Evolutionary conservation across 1,140 invertebrate species (phyloP).

Genomic region (Triops longicaudatus): DNA sequence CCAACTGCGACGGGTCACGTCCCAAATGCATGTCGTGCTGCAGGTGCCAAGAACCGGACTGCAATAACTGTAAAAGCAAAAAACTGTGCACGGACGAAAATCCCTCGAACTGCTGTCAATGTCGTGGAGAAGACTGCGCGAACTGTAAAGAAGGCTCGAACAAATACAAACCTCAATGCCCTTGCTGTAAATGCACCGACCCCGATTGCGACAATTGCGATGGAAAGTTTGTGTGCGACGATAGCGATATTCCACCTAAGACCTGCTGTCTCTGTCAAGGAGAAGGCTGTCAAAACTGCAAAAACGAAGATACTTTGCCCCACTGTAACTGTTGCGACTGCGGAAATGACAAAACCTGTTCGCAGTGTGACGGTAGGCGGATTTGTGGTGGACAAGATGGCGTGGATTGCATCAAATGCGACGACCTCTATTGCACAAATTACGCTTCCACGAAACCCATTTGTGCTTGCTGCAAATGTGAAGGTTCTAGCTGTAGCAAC

Average conservation of each 20-base stretch:
- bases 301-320: too few relatives aligned
- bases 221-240: too few relatives aligned
- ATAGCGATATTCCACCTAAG: too few relatives aligned
- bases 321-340: not conserved
- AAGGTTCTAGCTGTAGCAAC: not conserved
- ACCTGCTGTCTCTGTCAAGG: too few relatives aligned
- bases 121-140: too few relatives aligned
- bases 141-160: too few relatives aligned
- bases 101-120: not conserved
- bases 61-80: not conserved
- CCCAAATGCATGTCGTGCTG: not conserved
- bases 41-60: not conserved
- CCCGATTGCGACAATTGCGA: not conserved
- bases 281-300: too few relatives aligned
- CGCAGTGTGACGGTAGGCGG: not conserved
- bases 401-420: not conserved
- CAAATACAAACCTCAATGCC: too few relatives aligned
- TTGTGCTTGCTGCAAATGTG: not conserved
- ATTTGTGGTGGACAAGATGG: not conserved
- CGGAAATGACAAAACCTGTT: not conserved
- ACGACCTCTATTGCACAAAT: not conserved
- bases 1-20: not conserved
- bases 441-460: not conserved
- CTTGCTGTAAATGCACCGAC: not conserved
- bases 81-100: not conserved